A percentile compares a stretch with the other conserved stretches of the same genome.
Conservation (phyloP, 2,797 vertebrate species). For the Cyprinella venusta region DNA sequence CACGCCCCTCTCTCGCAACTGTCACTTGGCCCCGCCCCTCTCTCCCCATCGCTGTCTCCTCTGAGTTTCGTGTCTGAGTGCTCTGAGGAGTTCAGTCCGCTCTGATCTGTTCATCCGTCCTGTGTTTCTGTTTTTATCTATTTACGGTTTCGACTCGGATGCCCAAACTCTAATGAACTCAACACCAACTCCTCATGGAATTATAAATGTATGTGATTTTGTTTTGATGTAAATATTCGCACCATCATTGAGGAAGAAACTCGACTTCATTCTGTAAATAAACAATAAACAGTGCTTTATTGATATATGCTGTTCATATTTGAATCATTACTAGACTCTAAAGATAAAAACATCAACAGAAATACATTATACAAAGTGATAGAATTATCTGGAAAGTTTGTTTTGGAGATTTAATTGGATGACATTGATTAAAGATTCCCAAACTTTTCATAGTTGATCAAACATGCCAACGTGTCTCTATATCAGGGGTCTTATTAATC, state of each 20-base stretch:
- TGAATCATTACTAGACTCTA: background rate
- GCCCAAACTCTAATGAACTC: background rate
- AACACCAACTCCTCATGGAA: background rate
- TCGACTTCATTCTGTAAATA: background rate
- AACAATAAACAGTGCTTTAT: background rate
- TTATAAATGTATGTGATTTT: background rate
- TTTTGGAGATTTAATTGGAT: no score
- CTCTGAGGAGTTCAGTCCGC: slow-evolving; percentile 68
- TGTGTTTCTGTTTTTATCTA: background rate
- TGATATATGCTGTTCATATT: background rate
- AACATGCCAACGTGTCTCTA: background rate
- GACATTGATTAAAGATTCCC: background rate
- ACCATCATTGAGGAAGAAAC: background rate
- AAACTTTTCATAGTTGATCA: background rate
- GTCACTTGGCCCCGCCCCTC: slow-evolving; percentile 52
- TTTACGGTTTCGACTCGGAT: background rate
- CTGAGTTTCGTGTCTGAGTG: slow-evolving; percentile 39
- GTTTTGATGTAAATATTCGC: background rate
- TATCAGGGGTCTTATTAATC: background rate
- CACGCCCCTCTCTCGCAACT: background rate
- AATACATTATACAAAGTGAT: background rate
- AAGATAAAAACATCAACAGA: background rate
- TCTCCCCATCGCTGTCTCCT: slow-evolving; percentile 57
- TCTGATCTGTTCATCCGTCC: slow-evolving; percentile 60
- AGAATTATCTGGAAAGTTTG: background rate